These are phyloP conservation scores for Xiphias gladius DNA, from an alignment of 2,113 vertebrate genomes.

Conservation along the genomic window DNA sequence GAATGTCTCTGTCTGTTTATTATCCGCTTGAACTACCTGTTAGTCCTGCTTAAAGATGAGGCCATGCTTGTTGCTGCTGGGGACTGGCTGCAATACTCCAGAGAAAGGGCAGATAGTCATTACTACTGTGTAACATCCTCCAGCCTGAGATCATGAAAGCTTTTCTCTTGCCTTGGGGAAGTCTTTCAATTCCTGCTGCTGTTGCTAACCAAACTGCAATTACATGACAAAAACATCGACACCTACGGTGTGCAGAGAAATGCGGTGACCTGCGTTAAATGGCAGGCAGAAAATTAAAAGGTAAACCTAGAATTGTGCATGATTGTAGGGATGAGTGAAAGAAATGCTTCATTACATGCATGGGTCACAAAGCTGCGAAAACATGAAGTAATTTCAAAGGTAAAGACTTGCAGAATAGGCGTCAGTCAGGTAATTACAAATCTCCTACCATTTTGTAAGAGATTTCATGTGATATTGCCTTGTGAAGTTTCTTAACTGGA, in stretches of 20 bases:
- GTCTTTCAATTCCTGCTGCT: conserved; percentile 26
- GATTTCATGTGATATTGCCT: not conserved
- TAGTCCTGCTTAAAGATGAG: conserved; percentile 45
- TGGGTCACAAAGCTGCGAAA: not conserved
- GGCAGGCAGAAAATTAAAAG: conserved; percentile 12
- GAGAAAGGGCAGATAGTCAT: not conserved
- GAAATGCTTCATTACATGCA: conserved; percentile 2
- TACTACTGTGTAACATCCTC: conserved; percentile 6
- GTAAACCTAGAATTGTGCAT: not conserved
- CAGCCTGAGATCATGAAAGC: not conserved
- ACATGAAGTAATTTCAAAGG: not conserved
- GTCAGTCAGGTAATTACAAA: not conserved
- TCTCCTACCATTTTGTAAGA: not conserved
- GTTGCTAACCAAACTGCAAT: not conserved
- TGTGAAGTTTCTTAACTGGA: not conserved
- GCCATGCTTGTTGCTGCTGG: conserved; percentile 18
- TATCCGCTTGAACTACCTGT: conserved; percentile 56
- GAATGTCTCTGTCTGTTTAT: conserved; percentile 37
- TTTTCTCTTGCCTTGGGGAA: not conserved
- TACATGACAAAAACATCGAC: not conserved
- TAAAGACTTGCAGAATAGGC: fast-evolving
- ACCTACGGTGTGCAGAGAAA: not conserved
- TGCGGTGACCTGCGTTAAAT: conserved; percentile 1
- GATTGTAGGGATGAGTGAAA: conserved; percentile 16
- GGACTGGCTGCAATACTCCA: not conserved